Evolutionary conservation across 2,113 vertebrate genomes (phyloP).

Genomic region (Phalacrocorax brasilianus): DNA sequence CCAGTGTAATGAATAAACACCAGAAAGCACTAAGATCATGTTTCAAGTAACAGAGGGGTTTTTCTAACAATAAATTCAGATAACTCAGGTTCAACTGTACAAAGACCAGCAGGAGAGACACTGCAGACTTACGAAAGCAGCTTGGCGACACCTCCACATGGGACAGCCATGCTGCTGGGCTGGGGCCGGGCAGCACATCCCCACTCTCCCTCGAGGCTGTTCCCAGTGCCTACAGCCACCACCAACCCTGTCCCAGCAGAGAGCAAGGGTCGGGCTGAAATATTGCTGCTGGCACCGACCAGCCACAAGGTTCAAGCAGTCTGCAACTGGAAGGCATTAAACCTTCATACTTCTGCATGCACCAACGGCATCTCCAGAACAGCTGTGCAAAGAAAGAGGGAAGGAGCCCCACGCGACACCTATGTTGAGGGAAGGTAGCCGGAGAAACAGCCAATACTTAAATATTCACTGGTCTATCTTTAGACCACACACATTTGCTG

Average conservation of each 20-base stretch:
- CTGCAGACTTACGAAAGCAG: neutral
- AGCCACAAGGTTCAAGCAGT: neutral
- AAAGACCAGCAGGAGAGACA: neutral
- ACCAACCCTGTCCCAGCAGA: neutral
- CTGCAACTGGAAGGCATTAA: neutral
- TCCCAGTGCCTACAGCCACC: neutral
- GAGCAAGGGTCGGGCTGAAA: neutral
- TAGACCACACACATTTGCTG: slow-evolving; percentile 1
- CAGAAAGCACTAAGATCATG: neutral
- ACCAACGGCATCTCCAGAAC: neutral
- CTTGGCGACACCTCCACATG: rapidly evolving
- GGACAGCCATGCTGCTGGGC: neutral
- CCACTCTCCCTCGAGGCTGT: rapidly evolving
- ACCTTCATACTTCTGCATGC: neutral
- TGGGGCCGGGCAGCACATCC: neutral
- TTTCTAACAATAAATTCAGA: neutral
- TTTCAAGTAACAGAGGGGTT: neutral
- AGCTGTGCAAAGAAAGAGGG: neutral
- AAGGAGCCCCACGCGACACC: neutral
- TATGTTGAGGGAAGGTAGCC: neutral
- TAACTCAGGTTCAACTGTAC: neutral
- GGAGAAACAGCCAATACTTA: neutral
- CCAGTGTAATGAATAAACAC: slow-evolving; percentile 5
- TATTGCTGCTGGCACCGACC: neutral
- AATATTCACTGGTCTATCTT: neutral